Percentiles rank a stretch among this genome's conserved stretches.
Evolutionary conservation across 1,140 invertebrate genomes (phyloP).

Genomic region (Trichonephila clavata): DNA sequence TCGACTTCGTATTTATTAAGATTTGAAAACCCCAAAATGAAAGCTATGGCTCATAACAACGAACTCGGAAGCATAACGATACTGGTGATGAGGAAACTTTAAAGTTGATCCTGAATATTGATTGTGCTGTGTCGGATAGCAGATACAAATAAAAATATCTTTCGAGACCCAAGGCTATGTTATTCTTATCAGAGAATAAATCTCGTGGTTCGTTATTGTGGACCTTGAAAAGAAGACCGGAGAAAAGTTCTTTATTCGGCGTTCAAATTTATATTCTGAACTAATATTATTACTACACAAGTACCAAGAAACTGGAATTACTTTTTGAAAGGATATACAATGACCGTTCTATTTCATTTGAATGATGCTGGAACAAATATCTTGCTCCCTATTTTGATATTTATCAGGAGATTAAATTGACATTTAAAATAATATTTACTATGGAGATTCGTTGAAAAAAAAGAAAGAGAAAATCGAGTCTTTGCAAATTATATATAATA

Average conservation of each 20-base stretch:
- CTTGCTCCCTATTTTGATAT: background rate
- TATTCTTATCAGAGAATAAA: background rate
- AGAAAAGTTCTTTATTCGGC: background rate
- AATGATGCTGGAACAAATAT: background rate
- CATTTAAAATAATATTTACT: background rate
- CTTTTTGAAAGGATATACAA: background rate
- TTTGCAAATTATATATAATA: too few relatives aligned
- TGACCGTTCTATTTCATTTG: background rate
- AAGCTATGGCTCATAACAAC: background rate
- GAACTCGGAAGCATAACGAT: background rate
- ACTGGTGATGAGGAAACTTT: background rate
- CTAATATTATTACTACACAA: background rate
- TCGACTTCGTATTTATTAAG: background rate
- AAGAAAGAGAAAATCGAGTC: too few relatives aligned
- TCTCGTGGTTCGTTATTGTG: constrained; percentile 3
- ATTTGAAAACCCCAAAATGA: background rate
- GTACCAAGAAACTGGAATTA: background rate
- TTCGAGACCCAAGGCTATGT: background rate
- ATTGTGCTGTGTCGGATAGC: background rate
- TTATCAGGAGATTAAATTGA: background rate
- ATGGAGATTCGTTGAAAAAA: background rate
- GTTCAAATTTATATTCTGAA: background rate
- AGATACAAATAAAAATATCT: background rate
- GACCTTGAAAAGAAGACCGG: background rate
- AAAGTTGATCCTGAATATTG: background rate